Evolutionary conservation across 2,113 vertebrate species (phyloP), one percentile per base, ranked within the genome.

Genomic region (Hymenochirus boettgeri): DNA sequence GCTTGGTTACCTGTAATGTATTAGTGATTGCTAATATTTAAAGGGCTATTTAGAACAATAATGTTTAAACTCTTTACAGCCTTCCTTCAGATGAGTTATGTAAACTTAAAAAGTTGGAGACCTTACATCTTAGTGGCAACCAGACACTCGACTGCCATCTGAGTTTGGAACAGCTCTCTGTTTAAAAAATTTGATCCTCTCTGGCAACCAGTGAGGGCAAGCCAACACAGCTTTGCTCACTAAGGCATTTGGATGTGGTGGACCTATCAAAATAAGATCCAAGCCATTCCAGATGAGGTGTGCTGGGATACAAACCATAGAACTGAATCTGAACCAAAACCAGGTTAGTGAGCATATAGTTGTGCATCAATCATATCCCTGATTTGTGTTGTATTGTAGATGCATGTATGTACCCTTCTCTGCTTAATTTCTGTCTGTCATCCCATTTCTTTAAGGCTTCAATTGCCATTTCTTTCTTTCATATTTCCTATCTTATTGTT

Each of bases 321-420:
- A 99, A 80, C 89, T 99, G 77, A 99, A 99, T 78, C 82, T 99
- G 64, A 99, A 99, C 82, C 96, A 99, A 82, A 99, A 99, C 77
- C 96, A 99, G 94, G 96, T 98, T 64, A 70, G 81, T 42, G 17
- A 42, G 5, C 15, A 17, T n/a, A 13, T 31, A 5, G 29, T 31
- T 31, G 33, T 35, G 10, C 10, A 13, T 10, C 31, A 2, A 4
- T 4, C 12, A 12, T 35, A 7, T 1, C 10, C 10, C 10, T 35
- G 8, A 3, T 9, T 11, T 3, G 15, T 35, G 10, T 35, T 12
- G 2, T 7, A 35, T 1, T 3, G 10, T 13, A 35, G 33, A 12
- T 9, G 33, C 15, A 9, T 35, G 31, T 35, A 10, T 35, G 33
- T 35, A 2, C 15, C 10, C 33, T 35, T 35, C 10, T 35, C 2